Percentiles rank a stretch among this genome's conserved stretches.
These are phyloP conservation scores for Percina caprodes DNA, from an alignment of 2,113 vertebrate genomes.

Conservation along the genomic window DNA sequence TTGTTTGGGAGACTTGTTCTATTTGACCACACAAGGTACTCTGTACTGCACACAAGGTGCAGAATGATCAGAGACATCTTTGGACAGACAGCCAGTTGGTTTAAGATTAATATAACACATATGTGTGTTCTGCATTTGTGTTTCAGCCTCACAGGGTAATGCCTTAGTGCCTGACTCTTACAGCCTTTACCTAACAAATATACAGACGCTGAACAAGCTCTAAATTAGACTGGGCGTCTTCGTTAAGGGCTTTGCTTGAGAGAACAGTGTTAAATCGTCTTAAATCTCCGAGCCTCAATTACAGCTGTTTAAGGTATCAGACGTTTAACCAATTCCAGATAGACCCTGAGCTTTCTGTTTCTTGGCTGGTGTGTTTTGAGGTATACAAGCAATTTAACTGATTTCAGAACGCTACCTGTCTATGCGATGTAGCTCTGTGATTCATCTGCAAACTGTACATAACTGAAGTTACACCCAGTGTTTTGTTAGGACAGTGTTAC, in stretches of 20 bases:
- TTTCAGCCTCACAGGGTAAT: background rate
- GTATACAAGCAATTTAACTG: slow-evolving; percentile 17
- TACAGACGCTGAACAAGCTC: slow-evolving; percentile 40
- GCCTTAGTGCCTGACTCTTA: slow-evolving; percentile 7
- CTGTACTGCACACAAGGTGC: background rate
- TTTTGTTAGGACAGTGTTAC: slow-evolving; percentile 43
- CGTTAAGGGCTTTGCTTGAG: slow-evolving; percentile 56
- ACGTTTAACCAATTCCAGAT: slow-evolving; percentile 59
- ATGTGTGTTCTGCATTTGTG: slow-evolving; percentile 12
- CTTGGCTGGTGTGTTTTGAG: slow-evolving; percentile 48
- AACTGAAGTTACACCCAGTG: slow-evolving; percentile 22
- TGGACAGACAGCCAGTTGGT: slow-evolving; percentile 22
- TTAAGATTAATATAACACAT: slow-evolving; percentile 21
- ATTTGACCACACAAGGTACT: slow-evolving; percentile 31
- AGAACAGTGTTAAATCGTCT: slow-evolving; percentile 60
- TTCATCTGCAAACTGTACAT: slow-evolving; percentile 24
- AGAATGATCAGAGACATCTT: slow-evolving; percentile 21
- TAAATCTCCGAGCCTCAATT: slow-evolving; percentile 61
- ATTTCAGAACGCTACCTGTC: slow-evolving; percentile 32
- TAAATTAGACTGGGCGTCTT: slow-evolving; percentile 60
- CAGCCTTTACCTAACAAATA: slow-evolving; percentile 45
- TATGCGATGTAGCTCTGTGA: background rate
- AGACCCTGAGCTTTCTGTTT: slow-evolving; percentile 43
- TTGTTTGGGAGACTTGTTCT: slow-evolving; percentile 32
- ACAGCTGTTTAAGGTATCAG: slow-evolving; percentile 68